Evolutionary conservation across 2,113 vertebrate species (phyloP), one percentile per base, ranked within the genome.

Genomic region (Ophthalmolycus amberensis): DNA sequence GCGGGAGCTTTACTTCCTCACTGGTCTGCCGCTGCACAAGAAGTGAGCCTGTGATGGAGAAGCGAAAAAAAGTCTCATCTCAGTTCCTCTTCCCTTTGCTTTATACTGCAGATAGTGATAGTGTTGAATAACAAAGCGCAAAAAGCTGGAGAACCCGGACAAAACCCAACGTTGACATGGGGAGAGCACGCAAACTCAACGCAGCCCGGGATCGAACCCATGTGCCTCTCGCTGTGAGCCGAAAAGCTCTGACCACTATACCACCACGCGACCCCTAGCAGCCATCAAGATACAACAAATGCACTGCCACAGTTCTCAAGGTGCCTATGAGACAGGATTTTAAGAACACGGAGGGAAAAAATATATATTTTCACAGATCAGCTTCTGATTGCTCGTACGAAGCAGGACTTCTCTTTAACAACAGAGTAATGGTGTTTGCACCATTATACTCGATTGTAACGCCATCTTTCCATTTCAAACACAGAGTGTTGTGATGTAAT

Each of bases 81-180:
- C 46, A 77, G 34, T 90, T 90, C 77, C 84, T 84, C 83, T 83
- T 90, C 32, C 63, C 76, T 37, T 56, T 83, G 14, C 22, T 71
- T 7, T 11, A 3, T 9, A 9, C 20, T 63, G 27, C 63, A 60
- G 50, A 60, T 60, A 70, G 3, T n/a, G 44, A 65, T 29, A 46
- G 9, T 18, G 29, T 32, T 48, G 34, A 75, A 66, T 75, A 16
- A 10, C 27, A 79, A 56, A 77, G 15, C 5, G 5, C 18, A 75
- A 15, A 15, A 52, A 52, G 50, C 18, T 22, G 50, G 50, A 52
- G 50, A 50, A 50, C 44, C 44, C 48, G 4, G 25, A 25, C 25
- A 25, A 25, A 25, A 25, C 25, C 25, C 25, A 25, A 25, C 22
- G 52, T 16, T n/a, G 8, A 54, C 52, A 25, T 16, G 15, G 52